Evolutionary conservation across 2,888 invertebrate genomes (phyloP).

Genomic region (Dysmachus trigonus): DNA sequence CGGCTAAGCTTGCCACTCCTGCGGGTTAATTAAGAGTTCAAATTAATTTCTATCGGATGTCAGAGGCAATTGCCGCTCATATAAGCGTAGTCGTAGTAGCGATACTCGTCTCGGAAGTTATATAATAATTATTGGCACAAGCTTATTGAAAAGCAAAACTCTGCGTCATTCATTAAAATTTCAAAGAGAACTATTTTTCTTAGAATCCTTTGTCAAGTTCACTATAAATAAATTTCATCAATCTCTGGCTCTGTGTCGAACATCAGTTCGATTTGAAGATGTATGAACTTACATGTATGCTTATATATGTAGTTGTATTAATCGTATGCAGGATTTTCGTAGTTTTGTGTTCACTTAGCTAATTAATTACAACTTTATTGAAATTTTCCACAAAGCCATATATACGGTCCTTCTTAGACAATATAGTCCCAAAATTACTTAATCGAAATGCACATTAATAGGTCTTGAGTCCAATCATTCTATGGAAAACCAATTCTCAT

Average conservation of each 20-base stretch:
- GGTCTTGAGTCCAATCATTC: no score
- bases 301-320: not conserved
- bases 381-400: no score
- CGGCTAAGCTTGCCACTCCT: not conserved
- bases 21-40: not conserved
- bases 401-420: no score
- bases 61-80: not conserved
- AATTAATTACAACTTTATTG: not conserved
- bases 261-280: not conserved
- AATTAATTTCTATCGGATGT: not conserved
- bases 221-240: not conserved
- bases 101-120: not conserved
- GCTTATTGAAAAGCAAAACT: not conserved
- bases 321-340: not conserved
- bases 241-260: not conserved
- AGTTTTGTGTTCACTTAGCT: not conserved
- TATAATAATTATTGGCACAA: not conserved
- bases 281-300: not conserved
- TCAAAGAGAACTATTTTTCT: not conserved
- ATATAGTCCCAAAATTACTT: not conserved
- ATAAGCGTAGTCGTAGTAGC: not conserved
- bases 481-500: no score
- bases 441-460: not conserved
- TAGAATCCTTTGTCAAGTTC: not conserved
- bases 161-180: not conserved